Conservation (phyloP, 2,888 invertebrate species). For the Spilosoma lubricipeda region DNA sequence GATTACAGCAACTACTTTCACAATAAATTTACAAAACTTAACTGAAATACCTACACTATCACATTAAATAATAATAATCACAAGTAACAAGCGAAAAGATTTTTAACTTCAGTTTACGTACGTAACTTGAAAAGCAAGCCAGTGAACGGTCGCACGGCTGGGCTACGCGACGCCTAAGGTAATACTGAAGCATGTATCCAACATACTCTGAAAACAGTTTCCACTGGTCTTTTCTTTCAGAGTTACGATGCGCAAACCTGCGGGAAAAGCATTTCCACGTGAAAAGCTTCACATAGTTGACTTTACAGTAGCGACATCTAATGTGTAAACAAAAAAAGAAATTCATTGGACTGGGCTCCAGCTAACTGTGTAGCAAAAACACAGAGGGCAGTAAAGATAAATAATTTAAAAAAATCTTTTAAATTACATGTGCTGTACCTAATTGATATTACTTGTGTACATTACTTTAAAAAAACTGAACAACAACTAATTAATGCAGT, state of each 20-base stretch:
- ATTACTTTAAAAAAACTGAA: neutral
- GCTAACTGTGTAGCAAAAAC: neutral
- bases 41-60: conserved; percentile 26
- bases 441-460: neutral
- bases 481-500: no score
- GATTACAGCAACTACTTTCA: conserved; percentile 36
- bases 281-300: conserved; percentile 51
- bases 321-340: conserved; percentile 32
- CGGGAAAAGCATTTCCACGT: conserved; percentile 73
- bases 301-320: conserved; percentile 60
- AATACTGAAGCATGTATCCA: conserved; percentile 70
- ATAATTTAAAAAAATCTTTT: neutral
- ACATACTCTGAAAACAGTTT: conserved; percentile 69
- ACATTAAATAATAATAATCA: conserved; percentile 33
- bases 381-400: conserved; percentile 26
- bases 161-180: conserved; percentile 66
- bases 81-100: conserved; percentile 33
- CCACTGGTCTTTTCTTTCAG: conserved; percentile 70
- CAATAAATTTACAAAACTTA: conserved; percentile 32
- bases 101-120: conserved; percentile 54
- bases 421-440: neutral
- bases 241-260: conserved; percentile 76
- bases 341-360: neutral
- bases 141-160: conserved; percentile 51
- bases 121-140: conserved; percentile 66